Percentiles rank a stretch among this genome's conserved stretches.
phyloP scores from a whole-genome alignment of 2,888 invertebrate species.

The Acrobasis consociella region DNA sequence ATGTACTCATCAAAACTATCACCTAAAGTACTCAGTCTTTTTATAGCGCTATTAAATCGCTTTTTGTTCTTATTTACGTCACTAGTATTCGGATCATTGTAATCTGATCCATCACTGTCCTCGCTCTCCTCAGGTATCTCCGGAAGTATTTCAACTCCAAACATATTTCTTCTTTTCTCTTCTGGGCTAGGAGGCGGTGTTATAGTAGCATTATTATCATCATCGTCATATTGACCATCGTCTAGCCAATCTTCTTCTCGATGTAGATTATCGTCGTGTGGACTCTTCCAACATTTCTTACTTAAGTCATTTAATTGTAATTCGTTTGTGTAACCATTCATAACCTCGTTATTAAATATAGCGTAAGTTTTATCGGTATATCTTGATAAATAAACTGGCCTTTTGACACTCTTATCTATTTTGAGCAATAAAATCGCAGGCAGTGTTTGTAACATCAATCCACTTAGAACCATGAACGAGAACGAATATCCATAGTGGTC shows the following conservation, averaged over 20 bases:
- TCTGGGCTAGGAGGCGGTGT: slow-evolving; percentile 76
- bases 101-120: slow-evolving; percentile 51
- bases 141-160: slow-evolving; percentile 78
- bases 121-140: slow-evolving; percentile 81
- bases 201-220: slow-evolving; percentile 55
- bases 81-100: slow-evolving; percentile 45
- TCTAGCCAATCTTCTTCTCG: slow-evolving; percentile 48
- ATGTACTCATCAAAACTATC: slow-evolving; percentile 78
- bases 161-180: slow-evolving; percentile 72
- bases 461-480: slow-evolving; percentile 64
- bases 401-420: slow-evolving; percentile 52
- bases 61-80: slow-evolving; percentile 53
- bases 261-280: slow-evolving; percentile 68
- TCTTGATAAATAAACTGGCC: slow-evolving; percentile 61
- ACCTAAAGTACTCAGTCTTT: slow-evolving; percentile 78
- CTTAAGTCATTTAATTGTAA: slow-evolving; percentile 68
- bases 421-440: slow-evolving; percentile 67
- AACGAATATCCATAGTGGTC: slow-evolving; percentile 63
- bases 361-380: slow-evolving; percentile 71
- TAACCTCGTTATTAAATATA: slow-evolving; percentile 61
- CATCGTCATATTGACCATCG: slow-evolving; percentile 44
- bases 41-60: slow-evolving; percentile 68
- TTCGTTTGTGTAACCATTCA: slow-evolving; percentile 60
- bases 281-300: slow-evolving; percentile 75
- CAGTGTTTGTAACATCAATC: slow-evolving; percentile 68